phyloP scores from a whole-genome alignment of 2,797 vertebrate genomes.

The Sebastes aleutianus region DNA sequence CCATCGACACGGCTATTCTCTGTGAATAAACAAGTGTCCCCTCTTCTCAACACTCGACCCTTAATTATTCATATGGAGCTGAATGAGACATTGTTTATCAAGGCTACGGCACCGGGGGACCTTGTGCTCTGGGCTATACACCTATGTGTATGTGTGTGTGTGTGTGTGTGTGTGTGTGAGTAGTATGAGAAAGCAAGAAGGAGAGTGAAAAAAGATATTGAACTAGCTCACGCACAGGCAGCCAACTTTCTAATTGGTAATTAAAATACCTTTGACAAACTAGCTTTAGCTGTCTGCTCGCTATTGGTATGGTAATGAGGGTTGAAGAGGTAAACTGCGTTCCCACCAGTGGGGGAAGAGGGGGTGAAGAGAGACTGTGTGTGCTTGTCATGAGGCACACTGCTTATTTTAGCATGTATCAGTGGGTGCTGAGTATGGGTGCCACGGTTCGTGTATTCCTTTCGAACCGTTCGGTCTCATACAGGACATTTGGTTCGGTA shows the following conservation, averaged over 20 bases:
- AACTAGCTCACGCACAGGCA: constrained; percentile 49
- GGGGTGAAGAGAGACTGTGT: constrained; percentile 5
- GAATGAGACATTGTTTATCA: constrained; percentile 79
- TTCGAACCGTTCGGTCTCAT: too few species aligned
- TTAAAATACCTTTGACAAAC: constrained; percentile 77
- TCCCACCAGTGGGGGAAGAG: constrained; percentile 54
- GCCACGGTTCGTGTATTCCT: background rate
- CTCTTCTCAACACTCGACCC: constrained; percentile 55
- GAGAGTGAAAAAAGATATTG: constrained; percentile 39
- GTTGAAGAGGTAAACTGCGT: constrained; percentile 68
- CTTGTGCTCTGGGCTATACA: constrained; percentile 46
- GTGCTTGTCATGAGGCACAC: constrained; percentile 10
- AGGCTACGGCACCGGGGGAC: constrained; percentile 56
- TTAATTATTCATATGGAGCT: constrained; percentile 77
- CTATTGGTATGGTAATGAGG: constrained; percentile 75
- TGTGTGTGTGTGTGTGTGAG: constrained; percentile 15
- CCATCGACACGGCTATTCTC: constrained; percentile 60
- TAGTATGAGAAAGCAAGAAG: constrained; percentile 10
- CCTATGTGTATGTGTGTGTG: constrained; percentile 40
- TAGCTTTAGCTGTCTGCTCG: constrained; percentile 61
- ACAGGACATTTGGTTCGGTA: background rate
- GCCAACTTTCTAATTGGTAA: constrained; percentile 77
- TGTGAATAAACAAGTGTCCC: constrained; percentile 69
- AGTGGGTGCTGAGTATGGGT: background rate
- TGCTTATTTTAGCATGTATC: constrained; percentile 6